Base-by-base conservation (phyloP, 2,888 invertebrate species). In the Parnassius smintheus region DNA sequence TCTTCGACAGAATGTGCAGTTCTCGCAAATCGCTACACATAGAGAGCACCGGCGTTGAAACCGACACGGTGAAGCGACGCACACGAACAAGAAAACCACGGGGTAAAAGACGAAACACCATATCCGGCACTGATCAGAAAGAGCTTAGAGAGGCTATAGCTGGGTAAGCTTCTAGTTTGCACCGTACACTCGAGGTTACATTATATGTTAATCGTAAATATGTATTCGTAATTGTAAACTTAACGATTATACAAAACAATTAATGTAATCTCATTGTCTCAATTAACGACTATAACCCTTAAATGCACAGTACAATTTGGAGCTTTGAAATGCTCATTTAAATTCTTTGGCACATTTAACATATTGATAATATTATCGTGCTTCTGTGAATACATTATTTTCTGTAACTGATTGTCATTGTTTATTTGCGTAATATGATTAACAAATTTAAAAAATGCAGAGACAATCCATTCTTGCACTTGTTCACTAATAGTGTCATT, bases 91-190 rank as follows among this genome's bases (percentile, higher is more conserved):
- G 96, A 74, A 95, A 95, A 86, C 95, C 96, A 69, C 93, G 96
- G 73, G 96, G 95, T 86, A 95, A 96, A 91, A 93, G 97, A 92
- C 94, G 97, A 83, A 98, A 97, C 89, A 98, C 97, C 77, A 95
- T 98, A 82, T 96, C 97, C 75, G 97, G 97, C 85, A 97, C 96
- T 77, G 97, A 97, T 93, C 96, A 96, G 83, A 96, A 96, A 92
- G 97, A 97, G 93, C 96, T 97, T 86, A 94, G 95, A 86, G 95
- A 96, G 88, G 96, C 96, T 79, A 93, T 96, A 78, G 95, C 95
- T 91, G 96, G 95, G 96, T 96, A 93, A 94, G 95, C 94, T 86
- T 91, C 75, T 88, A 87, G 88, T 80, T 73, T 88, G 89, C 89
- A 92, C 91, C 78, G 78, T 82, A 82, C 78, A 81, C 81, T 77